Evolutionary conservation across 2,888 invertebrate genomes (phyloP).

Genomic region (Thumatha senex): DNA sequence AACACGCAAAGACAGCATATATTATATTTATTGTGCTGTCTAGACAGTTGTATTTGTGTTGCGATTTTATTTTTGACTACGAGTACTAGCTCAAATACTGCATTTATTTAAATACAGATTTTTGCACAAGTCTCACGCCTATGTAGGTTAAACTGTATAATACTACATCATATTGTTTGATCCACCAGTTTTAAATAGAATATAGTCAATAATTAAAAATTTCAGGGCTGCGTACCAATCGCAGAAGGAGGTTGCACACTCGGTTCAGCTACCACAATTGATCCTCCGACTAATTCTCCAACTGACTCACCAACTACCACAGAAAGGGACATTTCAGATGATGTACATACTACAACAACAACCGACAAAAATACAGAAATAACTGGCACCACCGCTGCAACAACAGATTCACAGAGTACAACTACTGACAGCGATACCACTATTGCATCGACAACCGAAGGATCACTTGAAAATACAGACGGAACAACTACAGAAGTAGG

Average conservation of each 20-base stretch:
- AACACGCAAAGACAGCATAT: too few relatives aligned
- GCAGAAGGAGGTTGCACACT: background rate
- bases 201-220: background rate
- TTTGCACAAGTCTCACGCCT: too few relatives aligned
- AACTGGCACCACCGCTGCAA: background rate
- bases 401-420: background rate
- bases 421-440: background rate
- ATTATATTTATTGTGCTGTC: too few relatives aligned
- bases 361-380: background rate
- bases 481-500: background rate
- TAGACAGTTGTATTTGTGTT: too few relatives aligned
- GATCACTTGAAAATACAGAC: background rate
- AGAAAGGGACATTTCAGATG: background rate
- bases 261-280: background rate
- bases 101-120: too few relatives aligned
- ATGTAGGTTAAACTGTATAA: too few relatives aligned
- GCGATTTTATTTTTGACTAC: too few relatives aligned
- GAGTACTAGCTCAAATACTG: too few relatives aligned
- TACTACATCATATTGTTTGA: too few relatives aligned
- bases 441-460: background rate
- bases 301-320: background rate
- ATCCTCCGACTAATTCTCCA: background rate
- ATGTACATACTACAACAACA: background rate
- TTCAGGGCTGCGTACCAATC: background rate
- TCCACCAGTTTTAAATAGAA: background rate